phyloP scores from a whole-genome alignment of 2,888 invertebrate species.

The Lasius fuliginosus region DNA sequence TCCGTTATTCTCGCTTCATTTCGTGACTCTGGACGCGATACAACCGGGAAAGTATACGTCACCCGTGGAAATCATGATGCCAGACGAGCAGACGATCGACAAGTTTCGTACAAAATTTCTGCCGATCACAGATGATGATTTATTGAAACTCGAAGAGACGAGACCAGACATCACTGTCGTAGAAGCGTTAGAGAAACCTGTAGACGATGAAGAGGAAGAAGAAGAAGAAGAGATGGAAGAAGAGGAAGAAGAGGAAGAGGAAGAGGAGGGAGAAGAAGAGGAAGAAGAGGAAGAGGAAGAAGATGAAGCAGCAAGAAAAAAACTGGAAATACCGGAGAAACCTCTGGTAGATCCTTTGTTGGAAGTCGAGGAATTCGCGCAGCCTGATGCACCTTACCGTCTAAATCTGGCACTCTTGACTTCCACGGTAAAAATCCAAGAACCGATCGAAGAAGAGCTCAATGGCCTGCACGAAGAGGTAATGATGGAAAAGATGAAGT shows the following conservation, averaged over 20 bases:
- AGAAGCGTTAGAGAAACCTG: not conserved
- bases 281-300: conserved; percentile 1
- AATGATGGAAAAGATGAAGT: conserved; percentile 79
- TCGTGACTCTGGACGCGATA: conserved; percentile 75
- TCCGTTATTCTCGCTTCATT: conserved; percentile 77
- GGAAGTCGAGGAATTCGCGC: conserved; percentile 74
- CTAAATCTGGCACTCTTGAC: conserved; percentile 82
- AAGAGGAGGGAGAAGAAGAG: conserved; percentile 43
- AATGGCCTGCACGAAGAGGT: conserved; percentile 62
- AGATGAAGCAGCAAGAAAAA: not conserved
- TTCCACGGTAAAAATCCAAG: conserved; percentile 76
- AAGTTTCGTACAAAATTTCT: conserved; percentile 78
- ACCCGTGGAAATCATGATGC: conserved; percentile 58
- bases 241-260: conserved; percentile 59
- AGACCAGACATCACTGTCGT: conserved; percentile 29
- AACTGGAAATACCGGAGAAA: conserved; percentile 32
- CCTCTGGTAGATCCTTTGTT: conserved; percentile 72
- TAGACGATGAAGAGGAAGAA: conserved; percentile 55
- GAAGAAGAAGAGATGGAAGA: conserved; percentile 56
- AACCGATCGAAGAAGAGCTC: conserved; percentile 58
- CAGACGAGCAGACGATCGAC: conserved; percentile 62
- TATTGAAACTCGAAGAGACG: conserved; percentile 57
- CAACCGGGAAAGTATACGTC: conserved; percentile 73
- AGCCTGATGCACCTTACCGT: conserved; percentile 78
- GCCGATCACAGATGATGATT: conserved; percentile 81